Evolutionary conservation across 1,140 invertebrate genomes (phyloP).

Genomic region (Chrysomallon squamiferum): DNA sequence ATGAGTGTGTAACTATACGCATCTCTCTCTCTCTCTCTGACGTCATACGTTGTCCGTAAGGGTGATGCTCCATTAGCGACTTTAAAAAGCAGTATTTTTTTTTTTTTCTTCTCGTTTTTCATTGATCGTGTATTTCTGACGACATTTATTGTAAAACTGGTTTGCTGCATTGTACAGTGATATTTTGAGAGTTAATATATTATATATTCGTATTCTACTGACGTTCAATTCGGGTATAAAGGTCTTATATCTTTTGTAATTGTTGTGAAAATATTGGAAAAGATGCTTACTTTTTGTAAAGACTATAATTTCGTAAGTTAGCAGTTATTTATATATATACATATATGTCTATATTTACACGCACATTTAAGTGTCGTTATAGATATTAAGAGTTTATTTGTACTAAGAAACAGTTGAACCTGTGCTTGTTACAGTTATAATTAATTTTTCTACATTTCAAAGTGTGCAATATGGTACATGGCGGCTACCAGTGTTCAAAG

Average conservation of each 20-base stretch:
- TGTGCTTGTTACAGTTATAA: neutral
- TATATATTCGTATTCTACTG: conserved; percentile 70
- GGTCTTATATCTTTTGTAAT: conserved; percentile 15
- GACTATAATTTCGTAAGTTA: conserved; percentile 7
- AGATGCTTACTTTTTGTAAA: conserved; percentile 5
- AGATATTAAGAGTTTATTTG: conserved; percentile 6
- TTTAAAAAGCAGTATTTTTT: too few species aligned
- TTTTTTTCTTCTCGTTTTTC: too few species aligned
- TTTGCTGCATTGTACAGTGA: neutral
- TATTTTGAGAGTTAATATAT: conserved; percentile 3
- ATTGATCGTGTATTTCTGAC: too few species aligned
- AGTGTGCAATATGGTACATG: conserved; percentile 1
- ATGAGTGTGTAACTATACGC: too few species aligned
- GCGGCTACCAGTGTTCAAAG: too few species aligned
- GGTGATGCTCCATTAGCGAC: too few species aligned
- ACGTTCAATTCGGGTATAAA: conserved; percentile 7
- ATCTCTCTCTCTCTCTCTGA: too few species aligned
- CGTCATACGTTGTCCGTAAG: too few species aligned
- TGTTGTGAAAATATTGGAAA: neutral
- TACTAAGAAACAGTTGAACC: neutral
- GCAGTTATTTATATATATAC: conserved; percentile 3
- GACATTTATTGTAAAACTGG: too few species aligned
- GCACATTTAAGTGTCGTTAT: neutral
- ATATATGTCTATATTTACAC: conserved; percentile 1
- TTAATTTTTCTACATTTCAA: conserved; percentile 4